Evolutionary conservation across 2,888 invertebrate species (phyloP).

Genomic region (Craniophora ligustri): DNA sequence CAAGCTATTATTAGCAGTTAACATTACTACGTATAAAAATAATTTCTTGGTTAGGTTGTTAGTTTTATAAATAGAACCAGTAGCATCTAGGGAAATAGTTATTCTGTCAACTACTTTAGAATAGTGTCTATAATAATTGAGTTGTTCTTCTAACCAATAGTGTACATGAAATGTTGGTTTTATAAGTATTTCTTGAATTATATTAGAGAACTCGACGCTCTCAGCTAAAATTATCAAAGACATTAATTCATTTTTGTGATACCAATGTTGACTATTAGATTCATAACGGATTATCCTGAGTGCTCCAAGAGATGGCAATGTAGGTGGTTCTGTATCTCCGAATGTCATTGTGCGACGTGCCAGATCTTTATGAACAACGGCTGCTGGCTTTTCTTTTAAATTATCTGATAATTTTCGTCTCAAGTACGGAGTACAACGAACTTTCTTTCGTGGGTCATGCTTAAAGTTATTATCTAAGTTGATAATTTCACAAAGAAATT

Average conservation of each 20-base stretch:
- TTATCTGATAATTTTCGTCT: conserved; percentile 31
- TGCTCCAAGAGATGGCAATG: conserved; percentile 30
- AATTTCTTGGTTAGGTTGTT: conserved; percentile 30
- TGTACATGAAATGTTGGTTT: conserved; percentile 33
- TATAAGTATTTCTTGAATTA: conserved; percentile 28
- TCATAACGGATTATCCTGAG: conserved; percentile 29
- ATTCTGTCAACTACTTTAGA: conserved; percentile 33
- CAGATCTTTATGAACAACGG: conserved; percentile 31
- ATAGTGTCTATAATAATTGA: conserved; percentile 31
- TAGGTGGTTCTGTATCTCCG: conserved; percentile 29
- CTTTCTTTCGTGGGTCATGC: conserved; percentile 21
- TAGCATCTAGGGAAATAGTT: conserved; percentile 33
- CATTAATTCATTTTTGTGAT: conserved; percentile 28
- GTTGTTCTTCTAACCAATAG: conserved; percentile 34
- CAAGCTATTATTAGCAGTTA: conserved; percentile 29
- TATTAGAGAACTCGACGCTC: conserved; percentile 25
- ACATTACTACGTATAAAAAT: conserved; percentile 31
- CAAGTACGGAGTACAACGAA: conserved; percentile 26
- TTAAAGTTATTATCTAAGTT: conserved; percentile 30
- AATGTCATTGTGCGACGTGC: conserved; percentile 32
- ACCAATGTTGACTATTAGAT: conserved; percentile 24
- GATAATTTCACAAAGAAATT: conserved; percentile 29
- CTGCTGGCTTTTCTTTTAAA: conserved; percentile 29
- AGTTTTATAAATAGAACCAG: conserved; percentile 31
- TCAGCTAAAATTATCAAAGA: conserved; percentile 30